phyloP scores from a whole-genome alignment of 2,797 vertebrate genomes.

The Kryptolebias ocellatus region DNA sequence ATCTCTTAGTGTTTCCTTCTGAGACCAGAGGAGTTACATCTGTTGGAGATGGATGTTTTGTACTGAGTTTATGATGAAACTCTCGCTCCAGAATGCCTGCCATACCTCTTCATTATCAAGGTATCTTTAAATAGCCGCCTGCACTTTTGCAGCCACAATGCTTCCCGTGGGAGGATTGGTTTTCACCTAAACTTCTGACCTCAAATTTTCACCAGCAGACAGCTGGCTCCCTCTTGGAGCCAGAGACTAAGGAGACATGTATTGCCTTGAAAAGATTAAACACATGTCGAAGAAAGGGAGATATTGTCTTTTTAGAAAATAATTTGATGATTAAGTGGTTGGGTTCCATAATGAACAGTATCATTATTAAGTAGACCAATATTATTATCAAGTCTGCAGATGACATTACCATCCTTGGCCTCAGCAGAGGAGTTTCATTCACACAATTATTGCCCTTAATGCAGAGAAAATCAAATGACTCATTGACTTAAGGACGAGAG shows the following conservation, averaged over 20 bases:
- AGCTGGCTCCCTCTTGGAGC: conserved; percentile 29
- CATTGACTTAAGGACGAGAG: too few relatives aligned
- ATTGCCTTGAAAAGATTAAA: not conserved
- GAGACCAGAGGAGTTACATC: not conserved
- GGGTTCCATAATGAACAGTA: too few relatives aligned
- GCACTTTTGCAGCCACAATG: conserved; percentile 29
- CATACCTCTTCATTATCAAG: conserved; percentile 64
- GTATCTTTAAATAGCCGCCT: conserved; percentile 73
- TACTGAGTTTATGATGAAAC: conserved; percentile 36
- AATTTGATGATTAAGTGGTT: too few relatives aligned
- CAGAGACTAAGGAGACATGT: not conserved
- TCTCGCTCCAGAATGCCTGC: conserved; percentile 54
- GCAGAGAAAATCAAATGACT: too few relatives aligned
- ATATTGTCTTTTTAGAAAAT: too few relatives aligned
- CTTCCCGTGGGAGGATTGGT: conserved; percentile 58
- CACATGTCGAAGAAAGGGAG: too few relatives aligned
- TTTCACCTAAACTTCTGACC: conserved; percentile 69
- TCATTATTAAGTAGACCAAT: too few relatives aligned
- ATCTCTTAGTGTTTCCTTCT: too few relatives aligned
- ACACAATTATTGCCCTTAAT: too few relatives aligned
- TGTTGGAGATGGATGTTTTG: conserved; percentile 15
- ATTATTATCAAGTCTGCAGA: too few relatives aligned
- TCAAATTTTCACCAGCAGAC: conserved; percentile 31
- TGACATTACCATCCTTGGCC: too few relatives aligned
- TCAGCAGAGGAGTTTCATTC: too few relatives aligned